Conservation (phyloP, 2,797 vertebrate genomes). For the Rhincodon typus region DNA sequence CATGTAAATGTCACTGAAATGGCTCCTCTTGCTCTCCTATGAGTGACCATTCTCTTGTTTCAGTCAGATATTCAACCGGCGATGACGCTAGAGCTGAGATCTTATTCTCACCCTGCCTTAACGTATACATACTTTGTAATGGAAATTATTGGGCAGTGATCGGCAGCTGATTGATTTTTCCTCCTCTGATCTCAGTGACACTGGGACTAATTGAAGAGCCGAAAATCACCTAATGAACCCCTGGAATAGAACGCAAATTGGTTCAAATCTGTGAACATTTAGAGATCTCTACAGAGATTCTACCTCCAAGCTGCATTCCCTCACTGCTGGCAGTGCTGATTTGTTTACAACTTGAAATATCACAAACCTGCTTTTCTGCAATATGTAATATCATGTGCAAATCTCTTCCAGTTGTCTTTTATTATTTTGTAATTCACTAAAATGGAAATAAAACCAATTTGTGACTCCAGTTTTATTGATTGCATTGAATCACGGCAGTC, state of each 20-base stretch:
- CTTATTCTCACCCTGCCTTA: not conserved
- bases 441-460: not conserved
- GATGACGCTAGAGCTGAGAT: not conserved
- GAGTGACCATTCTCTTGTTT: not conserved
- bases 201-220: not conserved
- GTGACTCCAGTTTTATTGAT: not conserved
- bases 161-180: not conserved
- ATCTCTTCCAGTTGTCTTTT: not conserved
- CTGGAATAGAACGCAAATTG: not conserved
- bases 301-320: not conserved
- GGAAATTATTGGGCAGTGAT: not conserved
- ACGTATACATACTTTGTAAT: not conserved
- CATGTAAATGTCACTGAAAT: not conserved
- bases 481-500: not conserved
- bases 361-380: too few species aligned
- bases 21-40: not conserved
- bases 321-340: not conserved
- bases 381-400: not conserved
- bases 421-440: too few species aligned
- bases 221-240: not conserved
- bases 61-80: not conserved
- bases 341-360: not conserved
- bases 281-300: not conserved
- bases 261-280: not conserved
- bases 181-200: not conserved